Percentiles rank a stretch among this genome's conserved stretches.
Conservation (phyloP, 2,797 vertebrate genomes). For the Ptychobarbus kaznakovi region DNA sequence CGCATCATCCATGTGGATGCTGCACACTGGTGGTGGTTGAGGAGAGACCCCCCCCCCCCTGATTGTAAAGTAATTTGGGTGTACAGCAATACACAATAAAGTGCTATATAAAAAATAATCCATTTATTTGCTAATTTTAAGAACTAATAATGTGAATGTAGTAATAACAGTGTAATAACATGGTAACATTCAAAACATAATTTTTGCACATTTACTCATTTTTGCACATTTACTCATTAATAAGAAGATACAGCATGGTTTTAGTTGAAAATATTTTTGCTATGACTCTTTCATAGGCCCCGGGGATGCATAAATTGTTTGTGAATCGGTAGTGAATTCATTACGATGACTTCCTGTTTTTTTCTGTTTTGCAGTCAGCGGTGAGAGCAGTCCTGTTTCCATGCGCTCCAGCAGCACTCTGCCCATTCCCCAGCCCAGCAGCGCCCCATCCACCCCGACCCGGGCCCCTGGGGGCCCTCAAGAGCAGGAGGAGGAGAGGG, state of each 20-base stretch:
- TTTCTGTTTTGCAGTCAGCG: conserved; percentile 62
- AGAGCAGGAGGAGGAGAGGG: conserved; percentile 79
- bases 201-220: neutral
- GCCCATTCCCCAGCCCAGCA: conserved; percentile 81
- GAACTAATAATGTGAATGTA: neutral
- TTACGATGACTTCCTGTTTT: conserved; percentile 3
- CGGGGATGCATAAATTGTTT: neutral
- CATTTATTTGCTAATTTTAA: neutral
- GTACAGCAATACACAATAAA: no score
- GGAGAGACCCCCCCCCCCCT: no score
- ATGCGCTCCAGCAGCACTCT: conserved; percentile 90
- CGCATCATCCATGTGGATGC: no score
- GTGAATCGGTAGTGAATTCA: neutral
- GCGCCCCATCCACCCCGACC: conserved; percentile 84
- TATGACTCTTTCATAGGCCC: neutral
- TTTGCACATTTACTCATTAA: neutral
- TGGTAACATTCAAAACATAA: neutral
- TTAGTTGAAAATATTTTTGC: neutral
- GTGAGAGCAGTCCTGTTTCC: conserved; percentile 82
- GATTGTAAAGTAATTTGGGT: no score
- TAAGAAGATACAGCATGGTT: neutral
- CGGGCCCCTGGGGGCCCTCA: conserved; percentile 73
- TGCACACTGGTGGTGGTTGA: no score
- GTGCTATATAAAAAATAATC: no score
- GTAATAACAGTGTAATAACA: neutral